Evolutionary conservation across 1,140 invertebrate genomes (phyloP).

Genomic region (Leptinotarsa defecta): DNA sequence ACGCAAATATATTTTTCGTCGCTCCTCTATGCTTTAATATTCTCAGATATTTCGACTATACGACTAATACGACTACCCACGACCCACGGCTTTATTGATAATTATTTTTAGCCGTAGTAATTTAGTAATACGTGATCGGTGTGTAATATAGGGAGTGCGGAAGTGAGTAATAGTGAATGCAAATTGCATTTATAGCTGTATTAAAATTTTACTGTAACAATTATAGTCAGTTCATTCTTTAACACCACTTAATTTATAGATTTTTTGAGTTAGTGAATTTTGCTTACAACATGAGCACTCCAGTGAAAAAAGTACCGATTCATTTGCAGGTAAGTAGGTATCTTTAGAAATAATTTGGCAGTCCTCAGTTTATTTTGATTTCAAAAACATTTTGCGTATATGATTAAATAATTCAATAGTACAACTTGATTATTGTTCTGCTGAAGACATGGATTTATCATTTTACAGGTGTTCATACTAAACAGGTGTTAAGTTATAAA

Average conservation of each 20-base stretch:
- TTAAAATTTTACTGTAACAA: not conserved
- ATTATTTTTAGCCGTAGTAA: too few relatives aligned
- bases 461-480: conserved; percentile 11
- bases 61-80: too few relatives aligned
- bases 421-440: not conserved
- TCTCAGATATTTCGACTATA: too few relatives aligned
- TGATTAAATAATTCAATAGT: not conserved
- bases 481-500: not conserved
- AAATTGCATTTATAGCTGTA: not conserved
- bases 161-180: not conserved
- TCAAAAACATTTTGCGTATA: not conserved
- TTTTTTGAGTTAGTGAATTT: not conserved
- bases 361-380: not conserved
- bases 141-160: not conserved
- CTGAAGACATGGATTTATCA: not conserved
- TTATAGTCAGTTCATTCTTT: too few relatives aligned
- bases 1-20: too few relatives aligned
- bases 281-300: conserved; percentile 50
- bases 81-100: too few relatives aligned
- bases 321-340: conserved; percentile 85
- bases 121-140: not conserved
- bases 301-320: conserved; percentile 91
- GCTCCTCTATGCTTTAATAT: too few relatives aligned
- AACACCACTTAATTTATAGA: too few relatives aligned
- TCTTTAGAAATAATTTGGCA: not conserved